Evolutionary conservation across 1,140 invertebrate genomes (phyloP), one percentile per base, ranked within the genome.

Genomic region (Solenopsis fugax): DNA sequence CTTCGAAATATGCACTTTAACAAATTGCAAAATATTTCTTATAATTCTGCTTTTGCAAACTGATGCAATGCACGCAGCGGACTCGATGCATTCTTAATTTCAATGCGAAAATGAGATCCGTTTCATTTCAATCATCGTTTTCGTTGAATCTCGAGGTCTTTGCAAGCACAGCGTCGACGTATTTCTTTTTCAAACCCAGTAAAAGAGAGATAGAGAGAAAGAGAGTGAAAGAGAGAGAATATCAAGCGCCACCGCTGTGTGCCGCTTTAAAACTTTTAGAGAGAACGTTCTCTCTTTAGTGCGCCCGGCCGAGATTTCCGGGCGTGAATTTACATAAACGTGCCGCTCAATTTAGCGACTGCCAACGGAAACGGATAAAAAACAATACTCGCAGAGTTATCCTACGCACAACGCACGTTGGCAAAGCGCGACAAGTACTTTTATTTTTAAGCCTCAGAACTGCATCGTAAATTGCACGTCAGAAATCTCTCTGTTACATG

Each of bases 301-400:
- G 34, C 48, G 16, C 21, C 18, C 16, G n/a, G 45, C 52, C 45
- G 50, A 85, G 87, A 86, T 89, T 89, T 82, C 56, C 54, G 13
- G 65, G 52, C 48, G 85, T 60, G 52, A 24, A 62, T 62, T 86
- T 88, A 75, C 84, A 88, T 88, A 88, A 88, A 80, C 75, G 67
- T 72, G 34, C 75, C 75, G 65, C 18, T 90, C 75, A 77, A 89
- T 87, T 90, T 89, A 84, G 24, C 58, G 72, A n/a, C 85, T 54
- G 65, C 18, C 62, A 21, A 18, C 45, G 65, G 58, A 80, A 85
- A 54, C 41, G 41, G 52, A 48, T 75, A 50, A 67, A 37, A 78
- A 86, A 71, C 56, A 85, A 87, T 87, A 52, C 37, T 52, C 29
- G 18, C 37, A 12, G 48, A 89, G 65, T 76, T 65, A 52, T 80